These are phyloP conservation scores for Strigamia transsilvanica DNA, from an alignment of 2,888 invertebrate genomes.

Conservation along the genomic window DNA sequence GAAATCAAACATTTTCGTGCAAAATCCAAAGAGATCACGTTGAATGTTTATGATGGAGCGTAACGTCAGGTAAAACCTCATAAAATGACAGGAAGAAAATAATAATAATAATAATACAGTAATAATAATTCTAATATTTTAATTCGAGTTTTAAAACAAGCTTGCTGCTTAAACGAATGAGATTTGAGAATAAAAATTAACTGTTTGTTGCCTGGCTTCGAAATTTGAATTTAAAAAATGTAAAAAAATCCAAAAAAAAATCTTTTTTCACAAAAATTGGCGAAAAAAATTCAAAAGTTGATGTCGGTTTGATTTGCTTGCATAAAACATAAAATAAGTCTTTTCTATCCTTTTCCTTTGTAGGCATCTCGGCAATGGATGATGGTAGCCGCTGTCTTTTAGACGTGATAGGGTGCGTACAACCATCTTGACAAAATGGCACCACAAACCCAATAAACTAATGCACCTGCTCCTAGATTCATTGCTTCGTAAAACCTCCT, in stretches of 20 bases:
- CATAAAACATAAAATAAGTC: constrained; percentile 23
- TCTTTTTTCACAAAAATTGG: too few relatives aligned
- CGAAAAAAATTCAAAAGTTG: too few relatives aligned
- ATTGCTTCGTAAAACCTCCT: constrained; percentile 14
- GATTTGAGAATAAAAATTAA: background rate
- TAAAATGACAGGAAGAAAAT: background rate
- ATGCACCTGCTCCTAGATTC: constrained; percentile 40
- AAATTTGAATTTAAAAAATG: background rate
- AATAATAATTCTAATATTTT: background rate
- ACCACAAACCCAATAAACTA: constrained; percentile 32
- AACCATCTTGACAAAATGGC: constrained; percentile 48
- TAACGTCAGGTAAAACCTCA: background rate
- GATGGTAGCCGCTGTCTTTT: constrained; percentile 63
- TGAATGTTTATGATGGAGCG: background rate
- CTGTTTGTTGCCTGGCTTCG: constrained; percentile 28
- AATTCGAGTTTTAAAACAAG: background rate
- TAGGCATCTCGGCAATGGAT: constrained; percentile 60
- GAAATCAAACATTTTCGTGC: background rate
- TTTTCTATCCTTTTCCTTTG: constrained; percentile 41
- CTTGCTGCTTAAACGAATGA: constrained; percentile 1
- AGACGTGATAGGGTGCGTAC: constrained; percentile 62
- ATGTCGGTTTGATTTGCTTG: constrained; percentile 23
- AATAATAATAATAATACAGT: background rate
- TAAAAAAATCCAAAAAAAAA: background rate
- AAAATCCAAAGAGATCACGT: too few relatives aligned